Percentiles rank a stretch among this genome's conserved stretches.
phyloP scores from a whole-genome alignment of 2,113 vertebrate genomes.

The Hemibagrus wyckioides region DNA sequence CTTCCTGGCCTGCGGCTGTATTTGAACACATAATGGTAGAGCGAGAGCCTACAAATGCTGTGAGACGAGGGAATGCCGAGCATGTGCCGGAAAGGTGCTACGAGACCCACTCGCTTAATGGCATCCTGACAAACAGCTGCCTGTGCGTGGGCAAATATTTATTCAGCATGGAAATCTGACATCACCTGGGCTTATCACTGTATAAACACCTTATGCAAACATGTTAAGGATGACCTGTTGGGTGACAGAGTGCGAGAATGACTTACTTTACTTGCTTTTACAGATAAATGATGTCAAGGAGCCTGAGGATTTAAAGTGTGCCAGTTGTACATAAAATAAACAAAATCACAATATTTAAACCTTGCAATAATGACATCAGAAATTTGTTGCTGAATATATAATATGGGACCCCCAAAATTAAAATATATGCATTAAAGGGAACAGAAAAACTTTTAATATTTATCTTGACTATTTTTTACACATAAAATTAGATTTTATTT shows the following conservation, averaged over 20 bases:
- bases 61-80: conserved; percentile 76
- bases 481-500: background rate
- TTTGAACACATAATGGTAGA: conserved; percentile 45
- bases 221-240: conserved; percentile 68
- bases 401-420: background rate
- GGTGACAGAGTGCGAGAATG: conserved; percentile 54
- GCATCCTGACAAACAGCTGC: conserved; percentile 97
- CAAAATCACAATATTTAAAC: background rate
- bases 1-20: conserved; percentile 10
- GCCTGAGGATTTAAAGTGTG: background rate
- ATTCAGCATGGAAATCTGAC: conserved; percentile 86
- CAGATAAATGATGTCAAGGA: conserved; percentile 65
- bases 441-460: background rate
- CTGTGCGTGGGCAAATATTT: conserved; percentile 88
- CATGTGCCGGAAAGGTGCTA: conserved; percentile 66
- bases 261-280: conserved; percentile 63
- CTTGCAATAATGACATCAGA: too few relatives aligned
- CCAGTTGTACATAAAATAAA: background rate
- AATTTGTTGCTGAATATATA: background rate
- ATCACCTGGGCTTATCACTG: conserved; percentile 77
- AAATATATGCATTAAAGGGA: background rate
- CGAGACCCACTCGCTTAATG: conserved; percentile 81
- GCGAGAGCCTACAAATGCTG: conserved; percentile 60
- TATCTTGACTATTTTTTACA: background rate
- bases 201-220: conserved; percentile 92